Evolutionary conservation across 2,113 vertebrate species (phyloP), one percentile per base, ranked within the genome.

Genomic region (Anarhynchus alexandrinus): DNA sequence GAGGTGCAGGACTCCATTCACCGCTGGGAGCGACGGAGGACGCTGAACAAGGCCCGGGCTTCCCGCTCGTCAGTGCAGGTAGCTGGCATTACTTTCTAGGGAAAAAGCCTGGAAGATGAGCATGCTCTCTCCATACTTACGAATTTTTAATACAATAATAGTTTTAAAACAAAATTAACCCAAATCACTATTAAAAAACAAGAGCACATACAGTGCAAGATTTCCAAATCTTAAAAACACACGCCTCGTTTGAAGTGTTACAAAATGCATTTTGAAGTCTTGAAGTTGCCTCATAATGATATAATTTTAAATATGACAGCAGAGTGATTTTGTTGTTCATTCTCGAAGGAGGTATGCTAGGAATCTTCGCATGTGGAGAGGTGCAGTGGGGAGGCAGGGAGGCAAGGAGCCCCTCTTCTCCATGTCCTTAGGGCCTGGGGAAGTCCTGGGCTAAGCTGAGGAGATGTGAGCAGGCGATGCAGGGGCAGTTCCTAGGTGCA

Each of bases 1-100:
- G 99, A 99, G 94, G 98, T 99, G 47, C 99, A 99, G 96, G 99
- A 99, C 96, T 99, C 99, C 86, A 99, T 99, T 95, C 98, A 99
- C 86, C 99, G 99, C 93, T 99, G 99, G 99, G 99, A 99, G 96
- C 98, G 99, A 42, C 97, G 99, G 47, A 98, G 99, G 72, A 99
- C 99, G 0, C 98, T 99, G 88, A 99, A 99, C 98, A 99, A 99
- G 96, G 99, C 99, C 45, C 95, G 98, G 15, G 97, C 97, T 21
- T 98, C 98, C 25, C 98, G 98, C 34, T 98, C 98, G 0, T 99
- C 99, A 2, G 98, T 99, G 74, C 99, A 99, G 99, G 99, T 97
- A 94, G 11, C 45, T 77, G 59, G 18, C 67, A 6, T 27, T 66
- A 18, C 59, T 62, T 76, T 55, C 52, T 20, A 10, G 27, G 34